Conservation (phyloP, 2,888 invertebrate species). For the Timandra comae region DNA sequence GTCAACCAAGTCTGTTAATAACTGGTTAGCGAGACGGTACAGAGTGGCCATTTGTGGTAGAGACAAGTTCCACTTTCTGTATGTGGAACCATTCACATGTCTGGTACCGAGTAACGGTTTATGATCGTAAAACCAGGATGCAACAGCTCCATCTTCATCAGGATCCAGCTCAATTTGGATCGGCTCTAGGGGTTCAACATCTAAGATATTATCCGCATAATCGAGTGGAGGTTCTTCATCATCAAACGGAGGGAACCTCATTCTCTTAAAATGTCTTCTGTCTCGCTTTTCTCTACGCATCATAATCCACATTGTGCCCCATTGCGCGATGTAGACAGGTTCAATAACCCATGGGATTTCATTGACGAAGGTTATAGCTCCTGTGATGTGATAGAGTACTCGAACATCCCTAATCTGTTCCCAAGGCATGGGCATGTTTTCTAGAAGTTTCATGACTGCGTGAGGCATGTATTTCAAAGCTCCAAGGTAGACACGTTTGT, state of each 20-base stretch:
- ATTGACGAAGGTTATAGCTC: slow-evolving; percentile 99
- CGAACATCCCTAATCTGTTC: slow-evolving; percentile 99
- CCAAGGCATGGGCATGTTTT: slow-evolving; percentile 99
- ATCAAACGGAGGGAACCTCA: slow-evolving; percentile 99
- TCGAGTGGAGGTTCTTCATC: slow-evolving; percentile 99
- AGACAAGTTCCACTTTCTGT: slow-evolving; percentile 96
- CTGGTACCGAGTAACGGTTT: slow-evolving; percentile 95
- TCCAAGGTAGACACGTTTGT: slow-evolving; percentile 98
- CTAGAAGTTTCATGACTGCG: slow-evolving; percentile 98
- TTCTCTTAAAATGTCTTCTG: slow-evolving; percentile 98
- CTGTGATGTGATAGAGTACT: slow-evolving; percentile 98
- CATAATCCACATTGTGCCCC: slow-evolving; percentile 99
- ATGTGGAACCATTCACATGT: slow-evolving; percentile 97
- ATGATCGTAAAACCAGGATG: slow-evolving; percentile 99
- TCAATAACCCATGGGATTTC: slow-evolving; percentile 99
- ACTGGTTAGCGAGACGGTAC: slow-evolving; percentile 97
- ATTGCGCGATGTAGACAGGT: slow-evolving; percentile 99
- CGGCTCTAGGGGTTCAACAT: slow-evolving; percentile 98
- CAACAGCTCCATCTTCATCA: slow-evolving; percentile 93
- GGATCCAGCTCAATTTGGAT: slow-evolving; percentile 98
- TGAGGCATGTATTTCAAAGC: slow-evolving; percentile 99
- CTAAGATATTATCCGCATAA: slow-evolving; percentile 99
- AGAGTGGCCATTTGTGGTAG: slow-evolving; percentile 98
- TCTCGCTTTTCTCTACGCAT: slow-evolving; percentile 99
- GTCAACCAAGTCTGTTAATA: slow-evolving; percentile 98